A percentile compares a stretch with the other conserved stretches of the same genome.
Evolutionary conservation across 2,888 invertebrate genomes (phyloP).

Genomic region (Pecten maximus): DNA sequence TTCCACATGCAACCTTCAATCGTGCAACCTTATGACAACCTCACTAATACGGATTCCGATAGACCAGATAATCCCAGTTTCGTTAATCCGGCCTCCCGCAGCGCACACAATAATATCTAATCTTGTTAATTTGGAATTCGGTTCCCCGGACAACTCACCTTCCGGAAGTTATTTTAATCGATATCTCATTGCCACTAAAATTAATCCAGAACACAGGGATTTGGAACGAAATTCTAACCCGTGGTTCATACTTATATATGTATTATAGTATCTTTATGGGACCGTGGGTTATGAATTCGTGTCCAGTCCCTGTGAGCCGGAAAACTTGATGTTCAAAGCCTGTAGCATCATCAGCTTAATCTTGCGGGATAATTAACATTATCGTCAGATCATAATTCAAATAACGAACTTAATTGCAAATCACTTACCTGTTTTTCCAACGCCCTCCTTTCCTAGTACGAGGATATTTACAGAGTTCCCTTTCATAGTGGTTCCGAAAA

Average conservation of each 20-base stretch:
- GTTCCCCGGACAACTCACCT: not conserved
- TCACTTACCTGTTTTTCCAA: constrained; percentile 67
- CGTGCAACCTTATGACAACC: too few relatives aligned
- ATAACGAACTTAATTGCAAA: not conserved
- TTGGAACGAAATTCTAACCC: too few relatives aligned
- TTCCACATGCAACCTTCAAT: too few relatives aligned
- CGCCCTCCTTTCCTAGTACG: constrained; percentile 67
- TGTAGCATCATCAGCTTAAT: not conserved
- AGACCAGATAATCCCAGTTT: too few relatives aligned
- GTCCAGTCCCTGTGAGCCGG: too few relatives aligned
- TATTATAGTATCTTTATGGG: too few relatives aligned
- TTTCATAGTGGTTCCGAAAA: constrained; percentile 56
- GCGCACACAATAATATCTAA: not conserved
- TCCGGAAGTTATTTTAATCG: not conserved
- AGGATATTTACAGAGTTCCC: constrained; percentile 62
- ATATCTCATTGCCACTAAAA: not conserved
- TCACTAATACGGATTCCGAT: too few relatives aligned
- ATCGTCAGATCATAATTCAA: not conserved
- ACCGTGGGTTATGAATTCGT: too few relatives aligned
- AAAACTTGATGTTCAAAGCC: too few relatives aligned
- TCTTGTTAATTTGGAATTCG: not conserved
- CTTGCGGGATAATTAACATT: not conserved
- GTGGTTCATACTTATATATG: too few relatives aligned
- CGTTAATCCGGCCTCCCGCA: too few relatives aligned
- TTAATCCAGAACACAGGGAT: too few relatives aligned